Conservation (phyloP, 2,113 vertebrate genomes). For the Rhagologus leucostigma region DNA sequence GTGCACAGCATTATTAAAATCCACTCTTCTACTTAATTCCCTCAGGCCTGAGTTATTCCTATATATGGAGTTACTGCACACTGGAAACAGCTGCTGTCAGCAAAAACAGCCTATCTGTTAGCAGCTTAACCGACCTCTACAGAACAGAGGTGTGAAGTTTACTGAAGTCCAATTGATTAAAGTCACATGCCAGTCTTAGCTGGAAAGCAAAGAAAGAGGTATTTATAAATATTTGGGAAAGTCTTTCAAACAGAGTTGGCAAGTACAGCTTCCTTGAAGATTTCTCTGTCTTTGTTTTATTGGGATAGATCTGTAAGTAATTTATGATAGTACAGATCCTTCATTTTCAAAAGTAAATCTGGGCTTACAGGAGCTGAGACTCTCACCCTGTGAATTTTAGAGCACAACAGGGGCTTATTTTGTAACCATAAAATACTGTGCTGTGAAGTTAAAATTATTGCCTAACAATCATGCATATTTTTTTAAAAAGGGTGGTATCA, state of each 20-base stretch:
- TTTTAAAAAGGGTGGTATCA: not conserved
- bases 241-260: slow-evolving; percentile 2
- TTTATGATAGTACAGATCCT: not conserved
- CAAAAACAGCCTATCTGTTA: not conserved
- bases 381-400: not conserved
- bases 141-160: slow-evolving; percentile 18
- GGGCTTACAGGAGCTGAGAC: not conserved
- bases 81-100: not conserved
- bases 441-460: not conserved
- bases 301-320: slow-evolving; percentile 14
- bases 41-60: not conserved
- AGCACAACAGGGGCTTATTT: not conserved
- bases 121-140: not conserved
- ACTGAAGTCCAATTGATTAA: slow-evolving; percentile 36
- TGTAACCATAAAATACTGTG: not conserved
- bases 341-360: slow-evolving; percentile 6
- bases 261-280: slow-evolving; percentile 14
- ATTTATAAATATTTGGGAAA: slow-evolving; percentile 40
- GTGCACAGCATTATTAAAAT: not conserved
- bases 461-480: not conserved
- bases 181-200: not conserved
- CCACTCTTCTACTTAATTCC: not conserved
- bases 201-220: slow-evolving; percentile 9
- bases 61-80: not conserved
- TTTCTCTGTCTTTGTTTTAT: not conserved